phyloP scores from a whole-genome alignment of 2,113 vertebrate genomes.

The Ameiurus melas region DNA sequence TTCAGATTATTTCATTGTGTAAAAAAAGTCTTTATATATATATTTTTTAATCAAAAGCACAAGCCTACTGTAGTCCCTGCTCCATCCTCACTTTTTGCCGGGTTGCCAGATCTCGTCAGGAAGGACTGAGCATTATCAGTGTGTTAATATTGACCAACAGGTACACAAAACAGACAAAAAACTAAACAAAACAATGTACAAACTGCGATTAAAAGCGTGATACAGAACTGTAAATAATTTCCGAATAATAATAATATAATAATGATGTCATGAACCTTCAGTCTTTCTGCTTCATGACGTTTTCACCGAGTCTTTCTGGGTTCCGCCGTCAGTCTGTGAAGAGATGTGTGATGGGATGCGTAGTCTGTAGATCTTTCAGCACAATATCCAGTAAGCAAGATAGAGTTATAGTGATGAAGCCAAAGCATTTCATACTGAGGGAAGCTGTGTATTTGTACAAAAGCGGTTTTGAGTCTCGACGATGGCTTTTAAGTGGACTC shows the following conservation, averaged over 20 bases:
- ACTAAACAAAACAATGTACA: neutral
- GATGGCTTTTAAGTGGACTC: neutral
- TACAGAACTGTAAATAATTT: slow-evolving; percentile 1
- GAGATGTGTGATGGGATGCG: neutral
- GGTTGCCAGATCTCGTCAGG: slow-evolving; percentile 3
- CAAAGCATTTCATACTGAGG: neutral
- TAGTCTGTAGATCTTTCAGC: neutral
- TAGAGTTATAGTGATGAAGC: neutral
- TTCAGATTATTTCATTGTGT: too few relatives aligned
- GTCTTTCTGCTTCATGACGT: neutral
- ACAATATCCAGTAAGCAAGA: too few relatives aligned
- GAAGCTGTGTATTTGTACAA: neutral
- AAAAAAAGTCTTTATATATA: too few relatives aligned
- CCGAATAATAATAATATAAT: neutral
- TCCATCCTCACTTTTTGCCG: neutral
- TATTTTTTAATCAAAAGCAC: neutral
- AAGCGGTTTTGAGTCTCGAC: neutral
- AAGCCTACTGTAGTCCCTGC: neutral
- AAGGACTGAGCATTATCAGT: neutral
- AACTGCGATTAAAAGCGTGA: neutral
- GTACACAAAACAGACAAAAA: slow-evolving; percentile 11
- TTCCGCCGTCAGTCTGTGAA: neutral
- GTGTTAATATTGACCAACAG: neutral
- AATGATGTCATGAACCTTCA: neutral
- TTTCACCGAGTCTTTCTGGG: neutral